Evolutionary conservation across 2,797 vertebrate species (phyloP), one percentile per base, ranked within the genome.

Genomic region (Aplochiton taeniatus): DNA sequence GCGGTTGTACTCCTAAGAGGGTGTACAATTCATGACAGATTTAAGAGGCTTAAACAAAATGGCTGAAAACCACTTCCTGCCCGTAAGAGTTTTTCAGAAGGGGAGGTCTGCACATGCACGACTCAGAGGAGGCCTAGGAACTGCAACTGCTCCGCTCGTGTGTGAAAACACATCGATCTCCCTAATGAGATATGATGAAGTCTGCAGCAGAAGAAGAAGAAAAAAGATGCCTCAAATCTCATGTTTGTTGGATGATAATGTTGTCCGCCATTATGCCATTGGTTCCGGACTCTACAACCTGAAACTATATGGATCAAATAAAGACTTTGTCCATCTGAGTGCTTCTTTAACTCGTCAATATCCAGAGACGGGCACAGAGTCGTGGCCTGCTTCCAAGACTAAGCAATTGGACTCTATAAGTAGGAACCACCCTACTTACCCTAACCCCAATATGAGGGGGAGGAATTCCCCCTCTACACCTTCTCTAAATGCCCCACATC

Each of bases 1-100:
- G 74, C 89, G 91, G 87, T 91, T 91, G 89, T 89, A 91, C 85
- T 86, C 85, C 82, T 76, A 78, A 51, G 85, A 82, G 83, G 78
- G 63, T 61, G 64, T 79, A 67, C 19, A 67, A 73, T 81, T 78
- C 85, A 83, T 80, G 31, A 31, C 2, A 31, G 31, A 31, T 31
- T 31, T 59, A n/a, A 45, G 43, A 16, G 66, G 63, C 17, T 63
- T 43, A 4, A 16, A 44, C 14, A 74, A 58, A 59, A 82, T 70
- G 78, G 69, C 70, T 69, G 51, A 69, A 86, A 84, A 69, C 83
- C 17, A 59, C 45, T 49, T 62, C 59, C 63, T 52, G 48, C 16
- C 17, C 20, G 42, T 31, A 6, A 6, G 6, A 31, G 78, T 73
- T 82, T 77, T 59, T 47, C 73, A 76, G 79, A 62, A 72, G 69